Percentiles rank a stretch among this genome's conserved stretches.
phyloP scores from a whole-genome alignment of 2,797 vertebrate species.

The Channallabes apus region DNA sequence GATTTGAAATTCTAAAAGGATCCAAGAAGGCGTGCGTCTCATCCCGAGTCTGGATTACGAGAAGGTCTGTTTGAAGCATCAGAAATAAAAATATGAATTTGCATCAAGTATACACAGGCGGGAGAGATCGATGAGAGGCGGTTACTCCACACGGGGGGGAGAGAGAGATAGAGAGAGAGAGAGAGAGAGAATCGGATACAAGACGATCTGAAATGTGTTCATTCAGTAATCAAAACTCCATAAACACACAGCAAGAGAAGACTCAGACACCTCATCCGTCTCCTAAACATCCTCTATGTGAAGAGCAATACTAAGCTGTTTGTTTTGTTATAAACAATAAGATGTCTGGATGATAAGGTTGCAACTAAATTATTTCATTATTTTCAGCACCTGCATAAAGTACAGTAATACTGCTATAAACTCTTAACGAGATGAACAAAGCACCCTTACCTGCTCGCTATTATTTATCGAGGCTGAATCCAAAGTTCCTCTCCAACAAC shows the following conservation, averaged over 20 bases:
- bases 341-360: neutral
- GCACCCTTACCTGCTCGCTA: neutral
- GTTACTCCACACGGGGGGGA: too few species aligned
- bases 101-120: neutral
- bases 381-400: neutral
- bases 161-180: neutral
- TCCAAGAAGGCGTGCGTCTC: neutral
- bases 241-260: neutral
- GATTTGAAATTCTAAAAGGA: neutral
- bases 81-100: slow-evolving; percentile 23
- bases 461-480: too few species aligned
- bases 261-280: neutral
- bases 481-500: too few species aligned
- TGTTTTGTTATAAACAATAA: neutral
- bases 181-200: neutral
- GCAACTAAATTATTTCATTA: neutral
- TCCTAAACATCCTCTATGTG: neutral
- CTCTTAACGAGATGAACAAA: neutral
- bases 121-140: too few species aligned
- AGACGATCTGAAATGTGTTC: neutral
- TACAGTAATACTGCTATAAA: neutral
- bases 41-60: neutral
- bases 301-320: neutral
- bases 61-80: neutral
- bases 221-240: slow-evolving; percentile 10